Conservation (phyloP, 2,888 invertebrate species). For the Metallyticus violacea region DNA sequence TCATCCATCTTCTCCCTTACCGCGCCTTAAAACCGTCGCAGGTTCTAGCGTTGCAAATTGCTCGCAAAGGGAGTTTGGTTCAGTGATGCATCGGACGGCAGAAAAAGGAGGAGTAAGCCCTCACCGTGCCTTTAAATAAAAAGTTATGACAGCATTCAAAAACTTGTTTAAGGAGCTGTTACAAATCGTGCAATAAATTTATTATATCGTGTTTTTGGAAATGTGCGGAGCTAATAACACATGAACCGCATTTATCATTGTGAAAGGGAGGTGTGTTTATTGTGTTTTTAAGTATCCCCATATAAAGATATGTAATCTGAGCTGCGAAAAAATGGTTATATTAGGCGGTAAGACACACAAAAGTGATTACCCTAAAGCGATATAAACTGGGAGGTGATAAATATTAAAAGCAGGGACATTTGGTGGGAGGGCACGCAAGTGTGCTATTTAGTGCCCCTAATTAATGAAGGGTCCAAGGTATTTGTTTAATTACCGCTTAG, state of each 20-base stretch:
- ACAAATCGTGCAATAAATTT: neutral
- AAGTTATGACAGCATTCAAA: no score
- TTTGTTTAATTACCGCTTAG: neutral
- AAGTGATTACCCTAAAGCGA: neutral
- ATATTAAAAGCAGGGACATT: neutral
- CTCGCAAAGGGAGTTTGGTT: no score
- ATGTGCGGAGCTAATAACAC: neutral
- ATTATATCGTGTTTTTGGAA: neutral
- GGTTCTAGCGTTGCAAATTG: no score
- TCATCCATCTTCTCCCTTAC: no score
- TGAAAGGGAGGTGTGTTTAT: neutral
- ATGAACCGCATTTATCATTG: neutral
- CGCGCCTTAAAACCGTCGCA: no score
- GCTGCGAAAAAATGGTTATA: neutral
- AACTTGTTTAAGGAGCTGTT: neutral
- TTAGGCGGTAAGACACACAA: neutral
- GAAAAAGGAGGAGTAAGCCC: no score
- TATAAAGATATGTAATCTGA: neutral
- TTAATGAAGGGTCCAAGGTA: neutral
- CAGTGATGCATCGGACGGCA: no score
- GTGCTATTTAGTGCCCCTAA: neutral
- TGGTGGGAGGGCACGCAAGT: neutral
- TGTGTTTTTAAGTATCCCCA: neutral
- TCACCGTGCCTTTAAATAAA: no score
- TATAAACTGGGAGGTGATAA: neutral